Percentiles rank a stretch among this genome's conserved stretches.
These are phyloP conservation scores for Eulemur rubriventer DNA, from an alignment of 2,797 vertebrate genomes.

Conservation along the genomic window DNA sequence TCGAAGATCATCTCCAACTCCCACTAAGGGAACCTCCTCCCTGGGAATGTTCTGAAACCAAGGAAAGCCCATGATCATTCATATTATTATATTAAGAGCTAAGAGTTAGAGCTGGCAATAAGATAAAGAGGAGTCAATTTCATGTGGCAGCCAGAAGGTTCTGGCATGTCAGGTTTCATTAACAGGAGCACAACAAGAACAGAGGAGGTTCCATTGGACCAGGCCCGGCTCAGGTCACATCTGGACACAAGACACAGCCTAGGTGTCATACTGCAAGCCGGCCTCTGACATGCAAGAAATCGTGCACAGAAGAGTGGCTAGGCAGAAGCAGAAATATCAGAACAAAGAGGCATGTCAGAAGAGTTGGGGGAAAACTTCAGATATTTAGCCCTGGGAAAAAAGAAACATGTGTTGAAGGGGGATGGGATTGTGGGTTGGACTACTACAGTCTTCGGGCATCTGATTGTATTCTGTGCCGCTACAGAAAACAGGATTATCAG, in stretches of 20 bases:
- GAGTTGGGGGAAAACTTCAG: not conserved
- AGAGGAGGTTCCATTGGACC: not conserved
- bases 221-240: not conserved
- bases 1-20: not conserved
- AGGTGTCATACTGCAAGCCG: accelerated
- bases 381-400: not conserved
- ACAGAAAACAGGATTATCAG: not conserved
- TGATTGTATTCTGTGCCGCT: not conserved
- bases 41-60: not conserved
- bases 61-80: not conserved
- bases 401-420: not conserved
- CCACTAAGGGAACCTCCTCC: not conserved
- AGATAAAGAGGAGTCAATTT: not conserved
- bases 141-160: not conserved
- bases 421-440: no score
- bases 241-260: not conserved
- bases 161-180: not conserved
- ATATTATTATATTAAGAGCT: not conserved
- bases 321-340: not conserved
- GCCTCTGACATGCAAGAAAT: not conserved
- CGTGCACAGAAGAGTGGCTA: not conserved
- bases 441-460: not conserved
- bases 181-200: not conserved
- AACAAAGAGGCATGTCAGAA: not conserved
- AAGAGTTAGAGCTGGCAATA: no score